A percentile compares a stretch with the other conserved stretches of the same genome.
Evolutionary conservation across 2,797 vertebrate species (phyloP).

Genomic region (Otus scops): DNA sequence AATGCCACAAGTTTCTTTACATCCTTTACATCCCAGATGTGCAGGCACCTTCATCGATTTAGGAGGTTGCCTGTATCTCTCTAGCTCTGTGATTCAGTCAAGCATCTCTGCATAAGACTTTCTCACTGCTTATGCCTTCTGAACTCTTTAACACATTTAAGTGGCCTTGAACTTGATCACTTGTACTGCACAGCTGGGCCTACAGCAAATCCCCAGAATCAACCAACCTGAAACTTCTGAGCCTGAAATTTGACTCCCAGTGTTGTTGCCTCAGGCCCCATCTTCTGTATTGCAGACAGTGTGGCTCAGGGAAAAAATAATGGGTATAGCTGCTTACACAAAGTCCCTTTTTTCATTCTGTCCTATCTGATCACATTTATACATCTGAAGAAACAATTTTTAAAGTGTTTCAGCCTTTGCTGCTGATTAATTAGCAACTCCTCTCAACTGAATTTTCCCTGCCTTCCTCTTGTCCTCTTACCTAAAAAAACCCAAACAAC

Average conservation of each 20-base stretch:
- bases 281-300: neutral
- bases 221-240: conserved; percentile 11
- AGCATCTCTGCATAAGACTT: conserved; percentile 22
- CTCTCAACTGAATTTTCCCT: neutral
- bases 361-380: neutral
- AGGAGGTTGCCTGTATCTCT: neutral
- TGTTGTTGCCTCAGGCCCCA: neutral
- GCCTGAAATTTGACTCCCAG: neutral
- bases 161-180: neutral
- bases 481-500: neutral
- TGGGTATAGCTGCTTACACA: neutral
- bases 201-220: conserved; percentile 14
- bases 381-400: neutral
- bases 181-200: neutral
- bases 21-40: neutral
- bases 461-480: neutral
- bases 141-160: conserved; percentile 32
- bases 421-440: neutral
- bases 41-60: neutral
- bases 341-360: neutral
- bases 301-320: neutral
- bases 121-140: conserved; percentile 27
- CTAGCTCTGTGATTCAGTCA: neutral
- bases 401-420: neutral
- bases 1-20: neutral